These are phyloP conservation scores for human DNA, from an alignment of 2,113 vertebrate species.

Conservation along the genomic window GRCh38 chr5:76074001-76074500, in stretches of 20 bases:
- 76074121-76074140: not conserved
- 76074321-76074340: not conserved
- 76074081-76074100: not conserved
- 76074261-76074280: not conserved
- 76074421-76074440: not conserved
- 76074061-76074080: not conserved
- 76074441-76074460: not conserved
- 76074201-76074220: not conserved
- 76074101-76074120: not conserved
- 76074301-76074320: not conserved
- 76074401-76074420: not conserved
- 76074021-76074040: not conserved
- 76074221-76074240: not conserved
- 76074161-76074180: not conserved
- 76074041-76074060: not conserved
- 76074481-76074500: not conserved
- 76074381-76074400: not conserved
- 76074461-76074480: not conserved
- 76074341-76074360: not conserved
- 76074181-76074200: not conserved
- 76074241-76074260: not conserved
- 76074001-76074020: not conserved
- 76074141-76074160: rapidly evolving
- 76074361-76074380: not conserved
- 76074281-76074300: not conserved